Evolutionary conservation across 2,113 vertebrate genomes (phyloP).

Genomic region (Poecile atricapillus): DNA sequence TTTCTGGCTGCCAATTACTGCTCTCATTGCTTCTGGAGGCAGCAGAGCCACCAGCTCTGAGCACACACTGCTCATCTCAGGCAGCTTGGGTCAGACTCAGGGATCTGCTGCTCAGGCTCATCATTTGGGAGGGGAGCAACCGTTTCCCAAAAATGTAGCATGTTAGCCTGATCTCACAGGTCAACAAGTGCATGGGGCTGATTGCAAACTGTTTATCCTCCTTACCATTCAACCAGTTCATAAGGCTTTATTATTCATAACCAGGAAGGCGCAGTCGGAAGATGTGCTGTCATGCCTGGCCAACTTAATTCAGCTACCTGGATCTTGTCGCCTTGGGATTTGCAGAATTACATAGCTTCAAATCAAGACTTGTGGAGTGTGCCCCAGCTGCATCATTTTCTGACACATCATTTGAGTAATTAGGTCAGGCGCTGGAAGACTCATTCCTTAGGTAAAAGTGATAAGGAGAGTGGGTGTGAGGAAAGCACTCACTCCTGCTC

Average conservation of each 20-base stretch:
- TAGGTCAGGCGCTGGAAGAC: background rate
- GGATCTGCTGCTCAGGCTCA: background rate
- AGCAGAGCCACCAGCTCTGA: background rate
- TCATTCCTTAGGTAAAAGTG: background rate
- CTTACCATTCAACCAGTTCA: background rate
- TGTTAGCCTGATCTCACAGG: fast-evolving
- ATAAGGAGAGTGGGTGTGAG: background rate
- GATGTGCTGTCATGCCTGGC: background rate
- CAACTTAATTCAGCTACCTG: background rate
- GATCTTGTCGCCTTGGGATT: constrained; percentile 27
- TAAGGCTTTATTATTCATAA: background rate
- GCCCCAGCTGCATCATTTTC: constrained; percentile 5
- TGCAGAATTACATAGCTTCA: constrained; percentile 10
- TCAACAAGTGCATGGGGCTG: background rate
- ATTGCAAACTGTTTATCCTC: background rate
- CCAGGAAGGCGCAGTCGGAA: background rate
- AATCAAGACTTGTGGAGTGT: background rate
- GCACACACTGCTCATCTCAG: background rate
- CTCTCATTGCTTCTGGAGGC: background rate
- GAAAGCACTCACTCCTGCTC: background rate
- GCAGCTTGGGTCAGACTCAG: background rate
- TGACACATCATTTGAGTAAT: background rate
- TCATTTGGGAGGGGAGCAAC: background rate
- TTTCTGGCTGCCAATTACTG: background rate
- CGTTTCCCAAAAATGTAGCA: background rate